phyloP scores from a whole-genome alignment of 2,888 invertebrate species.

The Amphiduros pacificus region DNA sequence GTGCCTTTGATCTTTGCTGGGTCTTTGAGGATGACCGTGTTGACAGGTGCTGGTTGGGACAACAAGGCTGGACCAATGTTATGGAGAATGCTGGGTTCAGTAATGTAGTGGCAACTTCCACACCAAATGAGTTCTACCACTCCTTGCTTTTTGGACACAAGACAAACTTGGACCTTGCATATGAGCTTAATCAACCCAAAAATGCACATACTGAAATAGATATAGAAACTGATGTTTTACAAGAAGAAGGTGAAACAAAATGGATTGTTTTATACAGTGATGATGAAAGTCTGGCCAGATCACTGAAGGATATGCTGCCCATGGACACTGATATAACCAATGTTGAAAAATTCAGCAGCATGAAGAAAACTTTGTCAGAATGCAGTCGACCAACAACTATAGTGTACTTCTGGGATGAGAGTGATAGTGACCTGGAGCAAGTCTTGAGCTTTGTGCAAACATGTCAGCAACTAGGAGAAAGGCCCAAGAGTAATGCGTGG shows the following conservation, averaged over 20 bases:
- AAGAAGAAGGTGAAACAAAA: too few species aligned
- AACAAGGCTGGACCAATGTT: conserved; percentile 14
- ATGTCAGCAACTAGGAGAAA: background rate
- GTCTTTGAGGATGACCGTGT: conserved; percentile 8
- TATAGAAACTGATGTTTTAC: background rate
- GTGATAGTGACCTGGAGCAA: background rate
- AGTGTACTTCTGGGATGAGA: conserved; percentile 6
- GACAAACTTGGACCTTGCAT: background rate
- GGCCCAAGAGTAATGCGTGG: background rate
- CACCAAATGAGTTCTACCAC: conserved; percentile 19
- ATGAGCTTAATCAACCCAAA: too few species aligned
- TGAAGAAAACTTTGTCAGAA: background rate
- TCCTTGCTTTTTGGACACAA: conserved; percentile 15
- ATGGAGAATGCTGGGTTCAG: conserved; percentile 1
- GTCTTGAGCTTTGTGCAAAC: background rate
- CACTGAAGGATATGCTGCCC: background rate
- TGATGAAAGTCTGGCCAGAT: background rate
- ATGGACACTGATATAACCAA: background rate
- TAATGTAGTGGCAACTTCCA: conserved; percentile 12
- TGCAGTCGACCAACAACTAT: background rate
- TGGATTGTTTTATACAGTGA: background rate
- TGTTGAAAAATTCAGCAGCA: background rate
- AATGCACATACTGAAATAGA: background rate
- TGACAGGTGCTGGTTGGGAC: conserved; percentile 16
- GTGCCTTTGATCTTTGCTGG: conserved; percentile 20